Percentiles rank a stretch among this genome's conserved stretches.
Conservation (phyloP, 2,113 vertebrate genomes). For the Lipophrys pholis region DNA sequence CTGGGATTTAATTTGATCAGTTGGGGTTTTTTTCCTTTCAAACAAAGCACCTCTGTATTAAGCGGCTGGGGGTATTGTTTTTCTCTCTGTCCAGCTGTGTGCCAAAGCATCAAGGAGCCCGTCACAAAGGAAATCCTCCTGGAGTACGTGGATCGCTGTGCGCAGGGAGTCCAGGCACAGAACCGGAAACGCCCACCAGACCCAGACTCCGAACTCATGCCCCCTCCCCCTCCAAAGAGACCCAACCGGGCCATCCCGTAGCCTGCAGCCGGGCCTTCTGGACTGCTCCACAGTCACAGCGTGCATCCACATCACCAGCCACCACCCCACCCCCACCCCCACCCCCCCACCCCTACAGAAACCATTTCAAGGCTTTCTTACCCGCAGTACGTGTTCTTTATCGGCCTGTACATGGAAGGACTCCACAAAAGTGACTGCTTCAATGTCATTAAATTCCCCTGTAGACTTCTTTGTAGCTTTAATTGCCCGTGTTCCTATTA, state of each 20-base stretch:
- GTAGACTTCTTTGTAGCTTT: constrained; percentile 71
- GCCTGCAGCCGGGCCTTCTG: constrained; percentile 21
- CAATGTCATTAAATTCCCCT: constrained; percentile 52
- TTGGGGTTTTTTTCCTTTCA: too few relatives aligned
- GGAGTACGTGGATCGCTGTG: constrained; percentile 91
- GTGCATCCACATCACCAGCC: constrained; percentile 52
- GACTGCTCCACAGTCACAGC: constrained; percentile 69
- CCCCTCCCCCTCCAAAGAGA: constrained; percentile 94
- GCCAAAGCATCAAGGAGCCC: constrained; percentile 94
- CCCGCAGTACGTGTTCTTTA: constrained; percentile 48
- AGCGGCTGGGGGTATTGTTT: constrained; percentile 34
- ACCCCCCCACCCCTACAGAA: neutral
- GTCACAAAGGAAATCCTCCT: constrained; percentile 97
- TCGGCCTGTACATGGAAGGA: constrained; percentile 47
- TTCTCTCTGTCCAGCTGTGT: constrained; percentile 87
- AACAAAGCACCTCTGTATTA: constrained; percentile 20
- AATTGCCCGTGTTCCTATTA: constrained; percentile 77
- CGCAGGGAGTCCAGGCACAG: constrained; percentile 85
- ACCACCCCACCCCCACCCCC: neutral
- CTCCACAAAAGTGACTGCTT: constrained; percentile 42
- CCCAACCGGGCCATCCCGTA: constrained; percentile 84
- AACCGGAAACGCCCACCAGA: constrained; percentile 87
- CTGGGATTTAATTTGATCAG: too few relatives aligned
- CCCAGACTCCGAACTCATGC: constrained; percentile 95
- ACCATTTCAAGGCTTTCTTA: constrained; percentile 54